Evolutionary conservation across 2,113 vertebrate species (phyloP), one percentile per base, ranked within the genome.

Genomic region (Charadrius vociferus): DNA sequence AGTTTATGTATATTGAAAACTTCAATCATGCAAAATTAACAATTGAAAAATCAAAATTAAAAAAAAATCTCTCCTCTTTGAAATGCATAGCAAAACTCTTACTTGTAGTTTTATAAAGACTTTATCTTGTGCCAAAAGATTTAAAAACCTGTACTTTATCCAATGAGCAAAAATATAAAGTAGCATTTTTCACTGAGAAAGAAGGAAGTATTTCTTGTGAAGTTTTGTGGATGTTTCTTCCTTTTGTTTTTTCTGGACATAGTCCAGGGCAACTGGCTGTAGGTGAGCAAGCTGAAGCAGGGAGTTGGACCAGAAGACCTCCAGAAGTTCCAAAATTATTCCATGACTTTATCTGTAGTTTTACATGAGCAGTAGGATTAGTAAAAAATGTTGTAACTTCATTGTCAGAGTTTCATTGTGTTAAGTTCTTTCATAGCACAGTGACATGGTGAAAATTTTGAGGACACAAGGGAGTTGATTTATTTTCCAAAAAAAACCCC

Each of bases 11-110:
- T n/a, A 56, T 26, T 36, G 7, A 52, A 70, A 79, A 62, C 2
- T 23, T 68, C 6, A 41, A 15, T n/a, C 75, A 41, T 12, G 2
- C 47, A 5, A 49, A 71, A 56, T 49, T 22, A 52, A 27, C 2
- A 14, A 12, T 2, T 55, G 5, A 41, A 86, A 67, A 39, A 50
- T 39, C 23, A 22, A 36, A 29, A 3, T 3, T 18, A 29, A 14
- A 0, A 1, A 16, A 45, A 20, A 36, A 29, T 41, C 3, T 11
- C 2, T 7, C 3, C 3, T 70, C 10, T 1, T 41, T 45, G 19
- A 87, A 87, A 36, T 62, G 58, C 7, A 43, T 29, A 67, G 13
- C 19, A 66, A 22, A 92, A 34, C 5, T 30, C 26, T 36, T 65
- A 8, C 14, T 71, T 86, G 11, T 47, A 24, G 17, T 80, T 71